These are phyloP conservation scores for Metaphire vulgaris DNA, from an alignment of 1,140 invertebrate genomes.

Conservation along the genomic window DNA sequence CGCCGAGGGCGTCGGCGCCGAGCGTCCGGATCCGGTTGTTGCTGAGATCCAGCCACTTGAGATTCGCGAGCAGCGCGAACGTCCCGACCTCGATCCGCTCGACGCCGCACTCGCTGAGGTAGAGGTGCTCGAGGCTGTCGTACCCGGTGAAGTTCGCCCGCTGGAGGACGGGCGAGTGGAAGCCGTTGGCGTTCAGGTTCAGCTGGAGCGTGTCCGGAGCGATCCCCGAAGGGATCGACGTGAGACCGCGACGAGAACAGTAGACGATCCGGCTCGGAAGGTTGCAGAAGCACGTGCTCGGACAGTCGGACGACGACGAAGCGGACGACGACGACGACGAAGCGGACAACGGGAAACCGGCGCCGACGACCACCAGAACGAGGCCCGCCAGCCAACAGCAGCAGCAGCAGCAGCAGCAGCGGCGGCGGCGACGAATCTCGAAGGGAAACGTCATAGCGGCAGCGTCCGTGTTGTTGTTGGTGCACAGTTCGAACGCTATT, in stretches of 20 bases:
- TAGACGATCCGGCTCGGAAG: constrained; percentile 43
- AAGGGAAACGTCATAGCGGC: background rate
- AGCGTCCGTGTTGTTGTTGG: background rate
- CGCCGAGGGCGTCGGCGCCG: constrained; percentile 45
- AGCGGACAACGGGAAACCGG: background rate
- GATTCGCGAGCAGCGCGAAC: constrained; percentile 41
- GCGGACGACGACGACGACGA: background rate
- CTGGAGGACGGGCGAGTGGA: constrained; percentile 37
- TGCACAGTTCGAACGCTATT: too few species aligned
- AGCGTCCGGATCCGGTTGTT: constrained; percentile 45
- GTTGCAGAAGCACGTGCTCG: constrained; percentile 45
- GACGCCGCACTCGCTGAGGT: constrained; percentile 46
- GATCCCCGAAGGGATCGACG: constrained; percentile 42
- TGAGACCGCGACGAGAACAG: constrained; percentile 42
- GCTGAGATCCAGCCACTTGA: constrained; percentile 49
- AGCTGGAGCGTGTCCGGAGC: constrained; percentile 43
- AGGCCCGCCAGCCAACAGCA: too few species aligned
- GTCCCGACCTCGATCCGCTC: constrained; percentile 44
- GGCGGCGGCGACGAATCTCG: background rate
- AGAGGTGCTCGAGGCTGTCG: constrained; percentile 41
- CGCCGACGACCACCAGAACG: too few species aligned
- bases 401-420: too few species aligned
- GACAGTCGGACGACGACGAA: constrained; percentile 35
- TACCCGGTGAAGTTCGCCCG: constrained; percentile 43
- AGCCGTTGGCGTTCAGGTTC: constrained; percentile 46